These are phyloP conservation scores for Hemicentrotus pulcherrimus DNA, from an alignment of 35 echinoderm and acorn worm genomes.

Conservation along the genomic window DNA sequence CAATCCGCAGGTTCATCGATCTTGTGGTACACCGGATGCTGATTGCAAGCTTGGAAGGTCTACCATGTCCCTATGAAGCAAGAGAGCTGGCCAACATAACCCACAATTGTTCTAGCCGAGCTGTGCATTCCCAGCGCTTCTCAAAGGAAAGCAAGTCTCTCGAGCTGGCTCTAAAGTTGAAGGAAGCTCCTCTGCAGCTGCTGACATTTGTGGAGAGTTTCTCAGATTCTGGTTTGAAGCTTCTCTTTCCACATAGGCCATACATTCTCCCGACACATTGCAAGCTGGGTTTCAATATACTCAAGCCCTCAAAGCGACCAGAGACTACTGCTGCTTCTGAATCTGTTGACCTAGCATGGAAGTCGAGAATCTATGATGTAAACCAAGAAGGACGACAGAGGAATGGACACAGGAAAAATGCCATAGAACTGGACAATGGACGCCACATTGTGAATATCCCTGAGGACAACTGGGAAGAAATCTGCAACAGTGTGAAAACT, in stretches of 20 bases:
- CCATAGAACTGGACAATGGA: conserved; percentile 33
- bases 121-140: conserved; percentile 63
- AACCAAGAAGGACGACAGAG: conserved; percentile 22
- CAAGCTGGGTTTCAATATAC: conserved; percentile 50
- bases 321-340: conserved; percentile 51
- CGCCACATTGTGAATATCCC: conserved; percentile 50
- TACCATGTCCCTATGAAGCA: conserved; percentile 54
- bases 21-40: conserved; percentile 88
- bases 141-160: conserved; percentile 64
- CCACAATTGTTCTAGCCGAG: conserved; percentile 69
- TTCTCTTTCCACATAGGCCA: conserved; percentile 55
- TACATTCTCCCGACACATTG: conserved; percentile 44
- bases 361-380: conserved; percentile 74
- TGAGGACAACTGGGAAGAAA: conserved; percentile 42
- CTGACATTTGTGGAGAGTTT: conserved; percentile 40
- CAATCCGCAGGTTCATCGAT: conserved; percentile 91
- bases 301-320: conserved; percentile 80
- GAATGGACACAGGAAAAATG: neutral
- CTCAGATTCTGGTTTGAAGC: conserved; percentile 56
- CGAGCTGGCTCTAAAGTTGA: conserved; percentile 59
- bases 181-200: conserved; percentile 55
- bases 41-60: conserved; percentile 47
- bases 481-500: conserved; percentile 53
- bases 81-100: conserved; percentile 64
- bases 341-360: conserved; percentile 64